phyloP scores from a whole-genome alignment of 2,888 invertebrate species.

The Conistra vaccinii region DNA sequence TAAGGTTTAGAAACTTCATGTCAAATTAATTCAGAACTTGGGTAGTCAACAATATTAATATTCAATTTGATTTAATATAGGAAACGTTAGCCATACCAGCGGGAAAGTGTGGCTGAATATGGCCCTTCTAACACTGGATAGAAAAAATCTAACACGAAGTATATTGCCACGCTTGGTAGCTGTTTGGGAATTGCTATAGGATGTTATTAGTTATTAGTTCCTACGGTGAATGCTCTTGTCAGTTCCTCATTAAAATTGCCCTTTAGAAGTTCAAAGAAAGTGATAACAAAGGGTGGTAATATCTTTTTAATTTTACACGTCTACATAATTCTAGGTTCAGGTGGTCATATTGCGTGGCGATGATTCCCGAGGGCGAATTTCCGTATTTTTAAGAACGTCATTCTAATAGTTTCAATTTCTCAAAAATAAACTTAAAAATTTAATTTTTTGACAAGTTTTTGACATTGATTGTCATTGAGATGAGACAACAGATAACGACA shows the following conservation, averaged over 20 bases:
- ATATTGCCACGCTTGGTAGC: conserved; percentile 31
- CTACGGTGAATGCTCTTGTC: conserved; percentile 17
- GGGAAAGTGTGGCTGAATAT: conserved; percentile 27
- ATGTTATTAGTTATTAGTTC: conserved; percentile 37
- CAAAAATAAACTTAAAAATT: too few species aligned
- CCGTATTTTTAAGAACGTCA: background rate
- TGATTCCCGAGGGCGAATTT: background rate
- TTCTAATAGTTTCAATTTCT: too few species aligned
- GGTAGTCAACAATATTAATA: conserved; percentile 48
- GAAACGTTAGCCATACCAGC: conserved; percentile 35
- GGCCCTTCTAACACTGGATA: conserved; percentile 12
- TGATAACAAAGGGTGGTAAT: background rate
- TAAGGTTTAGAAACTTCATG: conserved; percentile 46
- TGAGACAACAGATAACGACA: too few species aligned
- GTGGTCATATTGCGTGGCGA: background rate
- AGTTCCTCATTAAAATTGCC: conserved; percentile 17
- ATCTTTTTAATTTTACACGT: background rate
- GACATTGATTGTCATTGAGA: background rate
- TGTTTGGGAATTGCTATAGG: conserved; percentile 30
- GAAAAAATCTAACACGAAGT: conserved; percentile 38
- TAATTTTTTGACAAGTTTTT: too few species aligned
- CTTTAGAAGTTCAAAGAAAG: conserved; percentile 10
- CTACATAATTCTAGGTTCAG: background rate
- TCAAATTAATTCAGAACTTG: conserved; percentile 33
- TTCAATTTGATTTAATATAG: conserved; percentile 47